Evolutionary conservation across 2,113 vertebrate species (phyloP), one percentile per base, ranked within the genome.

Genomic region (Bungarus multicinctus): DNA sequence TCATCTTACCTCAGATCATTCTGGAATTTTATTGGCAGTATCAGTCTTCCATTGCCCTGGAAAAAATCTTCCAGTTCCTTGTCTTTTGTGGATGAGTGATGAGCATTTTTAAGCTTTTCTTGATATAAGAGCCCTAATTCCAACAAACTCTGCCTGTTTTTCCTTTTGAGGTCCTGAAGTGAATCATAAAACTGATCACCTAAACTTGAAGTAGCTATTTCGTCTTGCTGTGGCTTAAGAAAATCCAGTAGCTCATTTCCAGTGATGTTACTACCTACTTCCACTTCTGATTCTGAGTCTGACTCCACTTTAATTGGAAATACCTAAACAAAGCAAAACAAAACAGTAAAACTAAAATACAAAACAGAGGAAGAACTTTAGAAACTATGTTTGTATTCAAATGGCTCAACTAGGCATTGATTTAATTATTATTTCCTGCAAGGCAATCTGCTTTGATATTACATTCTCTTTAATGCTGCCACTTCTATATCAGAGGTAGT

Each of bases 21-120:
- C 22, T 94, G 87, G 30, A 90, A 43, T 90, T 87, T 94, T 7
- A 55, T 94, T 89, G 90, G 93, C 3, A 90, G 95, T 39, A 89
- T 95, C 54, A 93, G 94, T 1, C 55, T 95, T 91, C 92, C 90
- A 85, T 91, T 92, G 74, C 94, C 69, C 69, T 53, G 95, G 93
- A 97, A 96, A 95, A 97, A 96, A 45, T 57, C 87, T 88, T 97
- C 96, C 0, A 96, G 45, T 85, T 97, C 94, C 81, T 96, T 97
- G 9, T 96, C 95, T 50, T 96, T 93, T 90, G 93, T 95, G 4
- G 93, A 94, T 91, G 74, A 91, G 69, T 27, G 95, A 90, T 95
- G 89, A 74, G 97, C 97, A 58, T 90, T 98, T 58, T 97, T 97
- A 60, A 98, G 88, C 12, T 97, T 95, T 60, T 96, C 95, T 52